Conservation (phyloP, 2,797 vertebrate species). For the Anableps anableps region DNA sequence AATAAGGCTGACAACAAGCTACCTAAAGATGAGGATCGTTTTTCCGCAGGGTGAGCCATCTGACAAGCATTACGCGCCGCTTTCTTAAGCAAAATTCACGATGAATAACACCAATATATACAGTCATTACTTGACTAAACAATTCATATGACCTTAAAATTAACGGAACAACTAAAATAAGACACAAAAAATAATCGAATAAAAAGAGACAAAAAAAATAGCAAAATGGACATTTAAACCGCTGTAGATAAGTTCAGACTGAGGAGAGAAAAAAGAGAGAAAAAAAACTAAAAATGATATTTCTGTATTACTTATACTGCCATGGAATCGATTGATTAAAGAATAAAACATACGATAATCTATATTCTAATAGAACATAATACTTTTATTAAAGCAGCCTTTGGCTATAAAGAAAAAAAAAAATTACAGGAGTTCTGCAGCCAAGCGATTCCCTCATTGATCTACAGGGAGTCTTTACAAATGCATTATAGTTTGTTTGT, state of each 20-base stretch:
- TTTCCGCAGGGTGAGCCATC: slow-evolving; percentile 93
- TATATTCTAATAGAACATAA: background rate
- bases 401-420: background rate
- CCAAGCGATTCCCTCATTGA: slow-evolving; percentile 1
- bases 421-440: background rate
- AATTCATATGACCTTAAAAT: background rate
- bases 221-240: too few relatives aligned
- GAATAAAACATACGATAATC: background rate
- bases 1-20: slow-evolving; percentile 95
- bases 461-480: slow-evolving; percentile 46
- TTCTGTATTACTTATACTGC: background rate
- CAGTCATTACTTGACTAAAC: too few relatives aligned
- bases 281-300: background rate
- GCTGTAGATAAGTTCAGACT: too few relatives aligned
- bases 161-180: background rate
- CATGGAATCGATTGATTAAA: background rate
- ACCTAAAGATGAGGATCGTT: slow-evolving; percentile 97
- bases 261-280: too few relatives aligned
- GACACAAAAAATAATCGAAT: background rate
- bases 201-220: background rate
- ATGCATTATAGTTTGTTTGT: slow-evolving; percentile 57
- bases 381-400: background rate
- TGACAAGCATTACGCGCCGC: background rate
- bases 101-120: background rate
- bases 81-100: background rate